Conservation (phyloP, 1,140 invertebrate genomes). For the Dreissena rostriformis region DNA sequence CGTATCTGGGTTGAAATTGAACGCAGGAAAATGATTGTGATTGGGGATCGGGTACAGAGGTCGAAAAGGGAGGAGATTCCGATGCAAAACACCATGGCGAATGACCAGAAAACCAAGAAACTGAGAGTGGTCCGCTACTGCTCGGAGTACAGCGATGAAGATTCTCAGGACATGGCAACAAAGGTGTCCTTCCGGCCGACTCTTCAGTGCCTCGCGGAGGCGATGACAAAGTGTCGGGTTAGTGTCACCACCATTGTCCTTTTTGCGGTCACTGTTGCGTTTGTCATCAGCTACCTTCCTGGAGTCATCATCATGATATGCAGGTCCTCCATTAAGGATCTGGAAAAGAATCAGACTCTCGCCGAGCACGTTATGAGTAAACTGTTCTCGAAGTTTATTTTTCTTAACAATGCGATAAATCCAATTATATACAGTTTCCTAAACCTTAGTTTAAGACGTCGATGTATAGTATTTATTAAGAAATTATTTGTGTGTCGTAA, state of each 20-base stretch:
- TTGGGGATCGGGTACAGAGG: slow-evolving; percentile 61
- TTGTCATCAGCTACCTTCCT: slow-evolving; percentile 71
- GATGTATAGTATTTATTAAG: slow-evolving; percentile 47
- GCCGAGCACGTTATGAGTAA: slow-evolving; percentile 62
- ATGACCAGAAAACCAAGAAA: slow-evolving; percentile 39
- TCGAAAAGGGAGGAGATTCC: slow-evolving; percentile 13
- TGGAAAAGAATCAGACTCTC: slow-evolving; percentile 56
- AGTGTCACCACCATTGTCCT: slow-evolving; percentile 69
- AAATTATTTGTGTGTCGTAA: slow-evolving; percentile 36
- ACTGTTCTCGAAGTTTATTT: slow-evolving; percentile 75
- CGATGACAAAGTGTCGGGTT: slow-evolving; percentile 58
- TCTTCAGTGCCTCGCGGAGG: slow-evolving; percentile 53
- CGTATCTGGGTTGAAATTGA: slow-evolving; percentile 69
- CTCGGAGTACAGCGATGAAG: slow-evolving; percentile 65
- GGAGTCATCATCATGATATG: slow-evolving; percentile 67
- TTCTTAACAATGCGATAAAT: slow-evolving; percentile 78
- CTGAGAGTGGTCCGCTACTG: slow-evolving; percentile 56
- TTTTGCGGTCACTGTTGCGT: slow-evolving; percentile 71
- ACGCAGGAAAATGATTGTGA: slow-evolving; percentile 58
- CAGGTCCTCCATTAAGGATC: slow-evolving; percentile 60
- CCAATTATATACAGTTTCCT: slow-evolving; percentile 78
- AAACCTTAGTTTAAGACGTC: slow-evolving; percentile 74
- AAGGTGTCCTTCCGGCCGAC: slow-evolving; percentile 25
- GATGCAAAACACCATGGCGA: slow-evolving; percentile 5
- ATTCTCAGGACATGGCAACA: slow-evolving; percentile 37